phyloP scores from a whole-genome alignment of 2,113 vertebrate species.

The Crypturellus undulatus region DNA sequence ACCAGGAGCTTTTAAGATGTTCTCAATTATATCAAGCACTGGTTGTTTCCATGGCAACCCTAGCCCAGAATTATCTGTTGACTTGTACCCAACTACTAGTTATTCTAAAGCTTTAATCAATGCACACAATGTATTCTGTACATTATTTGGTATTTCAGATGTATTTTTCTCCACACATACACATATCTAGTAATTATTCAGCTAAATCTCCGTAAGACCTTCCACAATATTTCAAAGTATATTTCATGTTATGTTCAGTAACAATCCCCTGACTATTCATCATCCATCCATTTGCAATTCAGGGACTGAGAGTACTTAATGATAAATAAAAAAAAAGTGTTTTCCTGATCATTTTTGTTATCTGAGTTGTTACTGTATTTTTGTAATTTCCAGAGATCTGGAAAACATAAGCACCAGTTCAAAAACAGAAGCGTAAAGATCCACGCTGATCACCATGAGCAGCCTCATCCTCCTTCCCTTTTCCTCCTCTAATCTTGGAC shows the following conservation, averaged over 20 bases:
- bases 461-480: neutral
- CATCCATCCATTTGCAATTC: conserved; percentile 38
- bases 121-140: conserved; percentile 62
- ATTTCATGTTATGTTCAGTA: conserved; percentile 37
- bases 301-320: conserved; percentile 38
- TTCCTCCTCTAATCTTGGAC: neutral
- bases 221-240: neutral
- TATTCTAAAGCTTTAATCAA: conserved; percentile 78
- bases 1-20: conserved; percentile 84
- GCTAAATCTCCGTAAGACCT: conserved; percentile 35
- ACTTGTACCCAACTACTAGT: conserved; percentile 80
- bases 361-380: conserved; percentile 8
- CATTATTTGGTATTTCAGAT: conserved; percentile 33
- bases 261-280: conserved; percentile 46
- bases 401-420: neutral
- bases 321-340: conserved; percentile 48
- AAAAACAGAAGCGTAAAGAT: neutral
- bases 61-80: conserved; percentile 84
- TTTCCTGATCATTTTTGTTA: conserved; percentile 57
- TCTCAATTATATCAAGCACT: conserved; percentile 85
- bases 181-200: conserved; percentile 5
- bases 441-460: neutral
- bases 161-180: neutral
- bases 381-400: conserved; percentile 56
- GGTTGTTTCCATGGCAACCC: conserved; percentile 87